Base-by-base conservation (phyloP, 2,113 vertebrate genomes). In the Mirounga angustirostris region DNA sequence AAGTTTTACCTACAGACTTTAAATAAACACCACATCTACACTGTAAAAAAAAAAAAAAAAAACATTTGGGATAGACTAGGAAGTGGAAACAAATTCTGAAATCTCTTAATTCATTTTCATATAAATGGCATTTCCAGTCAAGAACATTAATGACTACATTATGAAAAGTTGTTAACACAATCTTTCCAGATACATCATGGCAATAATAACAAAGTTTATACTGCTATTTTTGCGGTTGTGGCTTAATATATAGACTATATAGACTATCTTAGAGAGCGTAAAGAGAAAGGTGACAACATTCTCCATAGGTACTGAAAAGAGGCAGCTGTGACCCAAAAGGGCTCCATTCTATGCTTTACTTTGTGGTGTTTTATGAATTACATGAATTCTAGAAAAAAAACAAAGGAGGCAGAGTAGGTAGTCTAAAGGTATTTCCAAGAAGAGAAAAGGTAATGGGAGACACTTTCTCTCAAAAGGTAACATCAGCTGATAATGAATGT, bases 81-180 rank as follows among this genome's bases (percentile, higher is more conserved):
- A 91, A 89, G 61, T 67, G 30, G 36, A 97, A 89, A 95, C 13
- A 92, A 85, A 73, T 71, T 94, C 84, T 97, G 33, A 95, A 95
- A 91, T 18, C 81, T 93, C 22, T 74, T 65, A 81, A 30, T 88
- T 86, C 16, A 78, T 93, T 88, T 94, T 97, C n/a, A 91, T 69
- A 74, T 87, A 82, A 83, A 84, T 90, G 95, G 96, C 14, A 90
- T 56, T 91, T 94, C 61, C 56, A 0, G 22, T 90, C 13, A 52
- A 73, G 19, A 84, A 85, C 3, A 92, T 78, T 82, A 90, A 43
- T 76, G 73, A 76, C 43, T 28, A 89, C 5, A 59, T 96, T 92
- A 86, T 74, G 16, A 85, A 91, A 96, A 91, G 16, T 21, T 96
- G 46, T 94, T 52, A 78, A 50, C 63, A 89, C 28, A 63, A 89